These are phyloP conservation scores for Lycophotia porphyrea DNA, from an alignment of 2,888 invertebrate genomes.

Conservation along the genomic window DNA sequence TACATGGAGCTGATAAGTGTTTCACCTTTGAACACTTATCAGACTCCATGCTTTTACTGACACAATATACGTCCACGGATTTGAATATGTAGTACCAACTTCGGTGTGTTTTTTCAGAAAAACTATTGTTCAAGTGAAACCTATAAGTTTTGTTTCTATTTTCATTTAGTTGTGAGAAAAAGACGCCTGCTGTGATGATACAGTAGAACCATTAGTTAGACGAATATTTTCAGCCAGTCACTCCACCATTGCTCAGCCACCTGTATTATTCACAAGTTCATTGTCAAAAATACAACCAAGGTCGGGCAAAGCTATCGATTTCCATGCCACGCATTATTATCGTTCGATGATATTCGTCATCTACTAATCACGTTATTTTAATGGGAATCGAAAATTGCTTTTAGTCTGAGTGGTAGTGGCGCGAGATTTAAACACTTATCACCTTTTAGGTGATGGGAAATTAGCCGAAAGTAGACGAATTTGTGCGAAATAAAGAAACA, in stretches of 20 bases:
- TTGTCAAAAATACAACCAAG: slow-evolving; percentile 49
- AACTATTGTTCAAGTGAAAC: background rate
- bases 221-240: slow-evolving; percentile 39
- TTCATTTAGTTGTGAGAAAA: background rate
- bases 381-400: slow-evolving; percentile 12
- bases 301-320: slow-evolving; percentile 39
- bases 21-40: no score
- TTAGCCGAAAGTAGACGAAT: no score
- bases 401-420: background rate
- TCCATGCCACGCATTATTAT: slow-evolving; percentile 4
- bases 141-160: background rate
- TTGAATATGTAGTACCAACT: no score
- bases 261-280: slow-evolving; percentile 39
- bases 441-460: background rate
- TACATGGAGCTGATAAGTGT: background rate
- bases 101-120: background rate
- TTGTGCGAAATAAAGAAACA: background rate
- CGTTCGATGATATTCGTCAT: slow-evolving; percentile 26
- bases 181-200: background rate
- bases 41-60: background rate
- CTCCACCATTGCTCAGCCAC: slow-evolving; percentile 10
- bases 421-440: background rate
- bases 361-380: slow-evolving; percentile 16
- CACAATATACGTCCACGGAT: background rate
- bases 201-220: slow-evolving; percentile 31